Evolutionary conservation across 2,888 invertebrate species (phyloP), one percentile per base, ranked within the genome.

Genomic region (Limnephilus marmoratus): DNA sequence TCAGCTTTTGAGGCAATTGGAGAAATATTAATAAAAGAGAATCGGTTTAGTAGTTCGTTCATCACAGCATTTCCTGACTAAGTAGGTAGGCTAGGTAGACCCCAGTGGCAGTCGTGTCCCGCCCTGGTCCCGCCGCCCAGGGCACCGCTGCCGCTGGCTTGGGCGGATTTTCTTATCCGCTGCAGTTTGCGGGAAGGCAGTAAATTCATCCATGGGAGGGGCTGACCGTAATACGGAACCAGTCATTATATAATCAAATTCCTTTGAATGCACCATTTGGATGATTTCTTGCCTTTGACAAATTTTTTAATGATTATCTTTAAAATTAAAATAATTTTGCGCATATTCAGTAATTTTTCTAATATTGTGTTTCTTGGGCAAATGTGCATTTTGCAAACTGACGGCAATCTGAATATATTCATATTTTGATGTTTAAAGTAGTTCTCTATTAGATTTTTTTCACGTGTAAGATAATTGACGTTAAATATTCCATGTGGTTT

Each of bases 101-200:
- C 68, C 37, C 37, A 37, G 37, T 37, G 11, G 24, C 34, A 83
- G 15, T 86, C 45, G 15, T 49, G 86, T 86, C 45, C 29, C 86
- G 68, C 68, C 15, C n/a, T 1, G 49, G 86, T 86, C 45, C 45
- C 49, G 11, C 68, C 45, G 86, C 41, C 45, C 86, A 24, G 29
- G 49, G 86, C 68, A 24, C 68, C 24, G 68, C 86, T 49, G 15
- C 68, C 24, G 2, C 49, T 49, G 15, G 37, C 34, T 45, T 7
- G 86, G 45, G 86, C 86, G 86, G 37, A 29, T n/a, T n/a, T 86
- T 45, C 86, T 86, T 86, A 86, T 45, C 49, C 45, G 86, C 29
- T 86, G 86, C 86, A 86, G 86, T 45, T 18, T 12, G 85, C 85
- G 85, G 41, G 86, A 45, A 29, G 86, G 37, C 24, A 45, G 86